Conservation (phyloP, 1,140 invertebrate genomes). For the Eriocheir sinensis region DNA sequence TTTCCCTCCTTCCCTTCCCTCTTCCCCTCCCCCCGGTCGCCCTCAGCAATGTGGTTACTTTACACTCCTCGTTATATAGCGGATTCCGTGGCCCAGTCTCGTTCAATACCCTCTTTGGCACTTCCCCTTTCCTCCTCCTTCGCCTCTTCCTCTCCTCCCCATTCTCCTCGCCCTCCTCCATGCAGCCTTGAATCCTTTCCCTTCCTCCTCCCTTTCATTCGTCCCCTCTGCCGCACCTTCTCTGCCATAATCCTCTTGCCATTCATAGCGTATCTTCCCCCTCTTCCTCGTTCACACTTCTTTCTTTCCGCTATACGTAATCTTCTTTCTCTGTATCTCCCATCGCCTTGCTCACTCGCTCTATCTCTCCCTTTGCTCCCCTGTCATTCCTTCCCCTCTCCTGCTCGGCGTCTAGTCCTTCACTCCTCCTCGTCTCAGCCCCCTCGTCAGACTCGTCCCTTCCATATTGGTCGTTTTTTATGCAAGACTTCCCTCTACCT, state of each 20-base stretch:
- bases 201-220: not conserved
- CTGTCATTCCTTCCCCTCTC: not conserved
- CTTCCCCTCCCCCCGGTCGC: not conserved
- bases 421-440: not conserved
- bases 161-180: too few species aligned
- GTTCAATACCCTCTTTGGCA: slow-evolving; percentile 21
- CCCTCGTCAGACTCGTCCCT: not conserved
- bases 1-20: too few species aligned
- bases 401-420: not conserved
- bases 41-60: not conserved
- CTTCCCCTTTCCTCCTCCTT: not conserved
- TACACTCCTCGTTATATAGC: not conserved
- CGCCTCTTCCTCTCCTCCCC: not conserved
- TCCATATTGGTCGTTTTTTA: too few species aligned
- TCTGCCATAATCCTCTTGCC: not conserved
- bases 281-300: not conserved
- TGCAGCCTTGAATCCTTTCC: not conserved
- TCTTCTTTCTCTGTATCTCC: not conserved
- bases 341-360: not conserved
- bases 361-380: not conserved
- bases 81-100: not conserved
- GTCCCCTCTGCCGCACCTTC: not conserved
- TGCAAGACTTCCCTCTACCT: not conserved
- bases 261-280: not conserved
- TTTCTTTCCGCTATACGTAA: slow-evolving; percentile 11